A percentile compares a stretch with the other conserved stretches of the same genome.
Conservation (phyloP, 2,888 invertebrate genomes). For the Cosmopolites sordidus region DNA sequence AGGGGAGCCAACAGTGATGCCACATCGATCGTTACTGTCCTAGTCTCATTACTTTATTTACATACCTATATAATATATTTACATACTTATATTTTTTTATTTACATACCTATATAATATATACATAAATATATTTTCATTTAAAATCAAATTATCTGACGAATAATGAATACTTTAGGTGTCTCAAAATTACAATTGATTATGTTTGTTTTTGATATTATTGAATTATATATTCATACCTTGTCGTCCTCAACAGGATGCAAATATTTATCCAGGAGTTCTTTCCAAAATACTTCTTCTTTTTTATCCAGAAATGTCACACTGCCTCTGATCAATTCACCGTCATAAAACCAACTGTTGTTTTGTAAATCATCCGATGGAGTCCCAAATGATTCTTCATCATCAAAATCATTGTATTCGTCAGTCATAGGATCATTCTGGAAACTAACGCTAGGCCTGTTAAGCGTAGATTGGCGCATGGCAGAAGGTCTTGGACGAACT, state of each 20-base stretch:
- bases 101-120: no score
- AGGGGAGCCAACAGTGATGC: no score
- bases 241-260: conserved; percentile 64
- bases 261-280: conserved; percentile 72
- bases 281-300: conserved; percentile 74
- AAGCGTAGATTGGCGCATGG: conserved; percentile 6
- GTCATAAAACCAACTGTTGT: conserved; percentile 64
- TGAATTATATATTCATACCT: no score
- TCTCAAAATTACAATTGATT: no score
- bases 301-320: conserved; percentile 59
- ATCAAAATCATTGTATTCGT: conserved; percentile 14
- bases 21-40: no score
- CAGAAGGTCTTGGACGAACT: conserved; percentile 1
- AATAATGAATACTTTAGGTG: no score
- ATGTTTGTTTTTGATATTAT: no score
- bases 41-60: no score
- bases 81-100: no score
- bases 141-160: no score
- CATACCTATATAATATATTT: no score
- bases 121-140: neutral
- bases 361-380: conserved; percentile 53
- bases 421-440: neutral
- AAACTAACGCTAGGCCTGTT: neutral
- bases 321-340: conserved; percentile 59
- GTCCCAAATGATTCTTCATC: conserved; percentile 53